phyloP scores from a whole-genome alignment of 2,888 invertebrate species.

The Cephonodes hylas region DNA sequence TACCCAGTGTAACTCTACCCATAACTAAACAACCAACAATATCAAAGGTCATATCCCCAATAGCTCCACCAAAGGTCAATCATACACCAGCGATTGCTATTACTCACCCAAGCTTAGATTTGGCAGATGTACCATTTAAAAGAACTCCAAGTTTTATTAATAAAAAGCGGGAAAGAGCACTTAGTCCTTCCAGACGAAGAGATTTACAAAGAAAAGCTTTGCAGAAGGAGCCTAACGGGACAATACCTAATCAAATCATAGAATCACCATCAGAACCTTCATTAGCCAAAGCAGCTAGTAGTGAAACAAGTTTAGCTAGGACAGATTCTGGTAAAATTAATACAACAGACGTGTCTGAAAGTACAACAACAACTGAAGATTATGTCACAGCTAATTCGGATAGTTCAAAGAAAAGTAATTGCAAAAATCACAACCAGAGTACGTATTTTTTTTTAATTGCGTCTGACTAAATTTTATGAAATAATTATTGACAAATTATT shows the following conservation, averaged over 20 bases:
- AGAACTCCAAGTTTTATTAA: constrained; percentile 76
- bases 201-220: constrained; percentile 67
- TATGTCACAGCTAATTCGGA: constrained; percentile 93
- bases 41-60: constrained; percentile 58
- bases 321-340: constrained; percentile 87
- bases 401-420: constrained; percentile 84
- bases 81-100: constrained; percentile 81
- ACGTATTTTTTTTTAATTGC: constrained; percentile 32
- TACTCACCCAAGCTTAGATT: constrained; percentile 77
- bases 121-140: constrained; percentile 73
- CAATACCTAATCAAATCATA: constrained; percentile 60
- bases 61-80: constrained; percentile 52
- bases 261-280: constrained; percentile 64
- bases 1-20: constrained; percentile 65
- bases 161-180: constrained; percentile 74
- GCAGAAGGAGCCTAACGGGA: constrained; percentile 69
- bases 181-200: constrained; percentile 76
- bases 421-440: constrained; percentile 71
- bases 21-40: constrained; percentile 75
- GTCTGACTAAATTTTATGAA: background rate
- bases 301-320: constrained; percentile 81
- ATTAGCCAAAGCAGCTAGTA: constrained; percentile 58
- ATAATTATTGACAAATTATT: background rate
- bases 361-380: constrained; percentile 92
- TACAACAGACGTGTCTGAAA: constrained; percentile 91